Evolutionary conservation across 2,888 invertebrate species (phyloP).

Genomic region (Epinotia demarniana): DNA sequence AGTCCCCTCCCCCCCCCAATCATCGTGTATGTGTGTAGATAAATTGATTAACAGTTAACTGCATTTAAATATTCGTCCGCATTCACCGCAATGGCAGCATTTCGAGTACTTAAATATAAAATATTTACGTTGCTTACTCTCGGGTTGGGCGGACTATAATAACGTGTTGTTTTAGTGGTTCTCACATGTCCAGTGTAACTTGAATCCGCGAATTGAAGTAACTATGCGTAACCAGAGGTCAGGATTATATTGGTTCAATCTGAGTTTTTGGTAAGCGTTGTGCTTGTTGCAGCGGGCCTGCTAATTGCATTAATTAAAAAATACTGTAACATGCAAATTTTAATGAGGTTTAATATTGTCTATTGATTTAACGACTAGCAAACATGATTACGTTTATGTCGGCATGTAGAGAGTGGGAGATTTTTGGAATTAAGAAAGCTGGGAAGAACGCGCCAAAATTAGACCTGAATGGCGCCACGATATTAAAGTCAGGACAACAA

Average conservation of each 20-base stretch:
- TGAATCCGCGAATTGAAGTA: background rate
- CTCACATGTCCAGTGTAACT: background rate
- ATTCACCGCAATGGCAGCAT: background rate
- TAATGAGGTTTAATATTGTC: background rate
- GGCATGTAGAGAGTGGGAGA: too few relatives aligned
- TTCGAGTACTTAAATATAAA: background rate
- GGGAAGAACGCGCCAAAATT: too few relatives aligned
- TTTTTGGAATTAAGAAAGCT: too few relatives aligned
- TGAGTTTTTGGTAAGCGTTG: background rate
- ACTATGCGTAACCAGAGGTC: too few relatives aligned
- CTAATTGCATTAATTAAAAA: slow-evolving; percentile 7
- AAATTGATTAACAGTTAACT: background rate
- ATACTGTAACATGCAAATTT: background rate
- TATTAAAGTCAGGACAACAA: too few relatives aligned
- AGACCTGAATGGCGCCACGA: too few relatives aligned
- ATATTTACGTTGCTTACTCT: slow-evolving; percentile 11
- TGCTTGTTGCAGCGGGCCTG: background rate
- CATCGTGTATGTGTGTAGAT: too few relatives aligned
- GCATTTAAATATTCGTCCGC: background rate
- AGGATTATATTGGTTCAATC: background rate
- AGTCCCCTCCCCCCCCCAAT: too few relatives aligned
- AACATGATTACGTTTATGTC: too few relatives aligned
- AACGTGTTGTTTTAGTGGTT: background rate
- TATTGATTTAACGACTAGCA: too few relatives aligned
- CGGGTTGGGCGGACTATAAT: background rate